phyloP scores from a whole-genome alignment of 2,113 vertebrate species.

The Psittacara wagleri region DNA sequence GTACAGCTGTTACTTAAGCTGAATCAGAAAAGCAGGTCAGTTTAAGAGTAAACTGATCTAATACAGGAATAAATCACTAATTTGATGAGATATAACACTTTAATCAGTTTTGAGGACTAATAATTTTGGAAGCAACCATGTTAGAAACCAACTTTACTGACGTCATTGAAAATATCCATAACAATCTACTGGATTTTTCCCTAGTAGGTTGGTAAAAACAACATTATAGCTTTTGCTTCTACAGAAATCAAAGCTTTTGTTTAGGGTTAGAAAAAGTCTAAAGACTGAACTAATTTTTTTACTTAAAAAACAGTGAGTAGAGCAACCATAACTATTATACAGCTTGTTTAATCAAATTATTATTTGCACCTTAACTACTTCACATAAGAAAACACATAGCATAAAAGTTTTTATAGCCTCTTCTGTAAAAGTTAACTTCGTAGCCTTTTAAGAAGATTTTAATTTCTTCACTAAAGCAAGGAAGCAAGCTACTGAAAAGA shows the following conservation, averaged over 20 bases:
- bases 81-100: accelerated
- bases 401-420: background rate
- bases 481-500: background rate
- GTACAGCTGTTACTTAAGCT: accelerated
- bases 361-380: background rate
- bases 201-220: background rate
- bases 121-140: accelerated
- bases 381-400: background rate
- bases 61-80: accelerated
- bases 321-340: background rate
- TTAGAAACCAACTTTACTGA: accelerated
- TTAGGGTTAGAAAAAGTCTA: accelerated
- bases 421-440: background rate
- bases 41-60: accelerated
- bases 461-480: background rate
- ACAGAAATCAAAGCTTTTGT: accelerated
- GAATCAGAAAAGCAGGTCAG: accelerated
- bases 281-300: background rate
- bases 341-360: background rate
- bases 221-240: accelerated
- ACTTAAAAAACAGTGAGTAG: background rate
- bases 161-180: background rate
- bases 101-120: background rate
- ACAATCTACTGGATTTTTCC: background rate
- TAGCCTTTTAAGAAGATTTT: background rate